A percentile compares a stretch with the other conserved stretches of the same genome.
Evolutionary conservation across 2,113 vertebrate genomes (phyloP).

Genomic region (Australoheros scitulus): DNA sequence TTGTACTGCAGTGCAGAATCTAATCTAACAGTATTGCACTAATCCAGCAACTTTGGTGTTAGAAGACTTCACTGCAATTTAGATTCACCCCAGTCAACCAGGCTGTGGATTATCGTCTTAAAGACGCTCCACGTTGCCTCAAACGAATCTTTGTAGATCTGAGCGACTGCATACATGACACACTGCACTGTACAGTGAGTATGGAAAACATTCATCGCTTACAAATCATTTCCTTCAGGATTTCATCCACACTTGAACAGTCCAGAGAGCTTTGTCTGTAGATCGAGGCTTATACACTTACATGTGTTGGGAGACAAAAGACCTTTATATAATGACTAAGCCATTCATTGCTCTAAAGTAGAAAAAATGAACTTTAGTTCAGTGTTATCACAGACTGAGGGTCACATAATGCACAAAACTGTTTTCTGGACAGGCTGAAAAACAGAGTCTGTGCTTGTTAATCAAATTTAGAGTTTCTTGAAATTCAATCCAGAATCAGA

Average conservation of each 20-base stretch:
- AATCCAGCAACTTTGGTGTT: constrained; percentile 73
- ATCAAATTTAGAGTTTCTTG: neutral
- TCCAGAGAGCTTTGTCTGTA: neutral
- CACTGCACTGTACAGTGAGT: neutral
- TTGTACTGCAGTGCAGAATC: constrained; percentile 47
- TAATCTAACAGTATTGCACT: constrained; percentile 69
- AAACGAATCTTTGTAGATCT: constrained; percentile 12
- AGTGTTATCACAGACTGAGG: neutral
- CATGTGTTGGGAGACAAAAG: neutral
- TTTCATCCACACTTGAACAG: neutral
- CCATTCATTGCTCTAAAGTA: neutral
- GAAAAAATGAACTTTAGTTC: neutral
- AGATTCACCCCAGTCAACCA: constrained; percentile 59
- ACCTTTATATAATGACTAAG: constrained; percentile 18
- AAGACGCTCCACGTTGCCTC: constrained; percentile 47
- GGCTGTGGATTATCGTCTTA: constrained; percentile 71
- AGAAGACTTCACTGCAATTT: constrained; percentile 70
- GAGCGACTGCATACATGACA: neutral
- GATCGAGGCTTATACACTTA: neutral
- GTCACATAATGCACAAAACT: neutral
- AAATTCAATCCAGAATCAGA: neutral
- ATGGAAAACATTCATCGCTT: neutral
- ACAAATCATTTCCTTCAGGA: neutral
- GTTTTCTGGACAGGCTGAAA: neutral
- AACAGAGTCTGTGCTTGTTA: neutral